phyloP scores from a whole-genome alignment of 2,888 invertebrate species.

The Amphipoea lucens region DNA sequence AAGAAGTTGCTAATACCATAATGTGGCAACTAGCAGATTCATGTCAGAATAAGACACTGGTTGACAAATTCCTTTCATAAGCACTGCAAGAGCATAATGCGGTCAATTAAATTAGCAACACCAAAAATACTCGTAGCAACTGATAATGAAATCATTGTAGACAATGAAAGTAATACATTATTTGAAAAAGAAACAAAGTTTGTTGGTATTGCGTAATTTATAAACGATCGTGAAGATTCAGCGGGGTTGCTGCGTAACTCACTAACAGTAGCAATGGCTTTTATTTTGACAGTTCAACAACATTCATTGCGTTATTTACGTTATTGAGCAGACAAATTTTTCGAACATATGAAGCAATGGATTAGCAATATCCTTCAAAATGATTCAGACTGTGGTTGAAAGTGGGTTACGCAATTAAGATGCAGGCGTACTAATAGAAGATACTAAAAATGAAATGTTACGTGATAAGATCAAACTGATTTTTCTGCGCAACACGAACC shows the following conservation, averaged over 20 bases:
- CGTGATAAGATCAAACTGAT: background rate
- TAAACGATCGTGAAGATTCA: background rate
- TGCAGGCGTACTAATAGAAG: background rate
- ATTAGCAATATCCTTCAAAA: background rate
- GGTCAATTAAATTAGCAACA: conserved; percentile 40
- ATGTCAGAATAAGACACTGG: background rate
- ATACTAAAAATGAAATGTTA: background rate
- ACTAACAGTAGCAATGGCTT: too few relatives aligned
- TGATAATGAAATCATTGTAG: conserved; percentile 20
- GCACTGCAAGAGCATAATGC: conserved; percentile 7
- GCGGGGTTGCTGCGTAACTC: background rate
- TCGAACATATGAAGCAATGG: background rate
- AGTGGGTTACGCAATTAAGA: too few relatives aligned
- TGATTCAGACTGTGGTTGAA: background rate
- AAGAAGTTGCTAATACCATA: background rate
- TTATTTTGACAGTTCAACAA: background rate
- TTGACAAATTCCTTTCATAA: conserved; percentile 14
- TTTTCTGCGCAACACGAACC: background rate
- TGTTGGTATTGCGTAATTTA: background rate
- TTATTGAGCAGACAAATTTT: background rate
- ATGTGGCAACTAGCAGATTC: background rate
- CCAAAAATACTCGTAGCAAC: conserved; percentile 3
- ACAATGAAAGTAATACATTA: background rate
- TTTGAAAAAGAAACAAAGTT: background rate
- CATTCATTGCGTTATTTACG: background rate